These are phyloP conservation scores for Merluccius polli DNA, from an alignment of 2,797 vertebrate species.

Conservation along the genomic window DNA sequence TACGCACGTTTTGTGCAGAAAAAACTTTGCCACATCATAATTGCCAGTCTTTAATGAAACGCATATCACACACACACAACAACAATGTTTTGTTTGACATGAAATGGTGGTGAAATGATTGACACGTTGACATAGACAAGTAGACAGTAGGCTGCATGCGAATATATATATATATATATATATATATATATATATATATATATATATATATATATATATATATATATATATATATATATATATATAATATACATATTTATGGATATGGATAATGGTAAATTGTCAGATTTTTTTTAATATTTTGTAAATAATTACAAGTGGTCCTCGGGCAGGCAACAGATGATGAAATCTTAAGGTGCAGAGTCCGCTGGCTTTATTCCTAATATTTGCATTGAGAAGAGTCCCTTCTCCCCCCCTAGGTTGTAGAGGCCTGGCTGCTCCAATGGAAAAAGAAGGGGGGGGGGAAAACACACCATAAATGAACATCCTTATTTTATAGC, in stretches of 20 bases:
- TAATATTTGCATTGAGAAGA: slow-evolving; percentile 49
- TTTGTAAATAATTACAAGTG: neutral
- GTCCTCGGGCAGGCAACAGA: neutral
- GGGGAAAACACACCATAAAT: slow-evolving; percentile 14
- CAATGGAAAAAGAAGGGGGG: slow-evolving; percentile 12
- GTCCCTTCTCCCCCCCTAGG: slow-evolving; percentile 25
- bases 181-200: too few relatives aligned
- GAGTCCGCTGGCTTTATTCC: slow-evolving; percentile 40
- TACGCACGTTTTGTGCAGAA: neutral
- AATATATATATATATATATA: neutral
- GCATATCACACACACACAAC: neutral
- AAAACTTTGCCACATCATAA: neutral
- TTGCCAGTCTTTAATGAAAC: slow-evolving; percentile 36
- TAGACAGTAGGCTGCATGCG: neutral
- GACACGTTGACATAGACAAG: neutral
- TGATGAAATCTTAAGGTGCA: slow-evolving; percentile 36
- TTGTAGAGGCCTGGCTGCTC: slow-evolving; percentile 42
- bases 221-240: too few relatives aligned
- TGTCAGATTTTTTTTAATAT: neutral
- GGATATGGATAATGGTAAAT: too few relatives aligned
- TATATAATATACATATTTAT: too few relatives aligned
- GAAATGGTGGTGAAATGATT: neutral
- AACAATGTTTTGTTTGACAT: neutral
- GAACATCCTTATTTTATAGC: neutral
- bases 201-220: too few relatives aligned